Conservation (phyloP, 2,797 vertebrate species). For the Coendou prehensilis region DNA sequence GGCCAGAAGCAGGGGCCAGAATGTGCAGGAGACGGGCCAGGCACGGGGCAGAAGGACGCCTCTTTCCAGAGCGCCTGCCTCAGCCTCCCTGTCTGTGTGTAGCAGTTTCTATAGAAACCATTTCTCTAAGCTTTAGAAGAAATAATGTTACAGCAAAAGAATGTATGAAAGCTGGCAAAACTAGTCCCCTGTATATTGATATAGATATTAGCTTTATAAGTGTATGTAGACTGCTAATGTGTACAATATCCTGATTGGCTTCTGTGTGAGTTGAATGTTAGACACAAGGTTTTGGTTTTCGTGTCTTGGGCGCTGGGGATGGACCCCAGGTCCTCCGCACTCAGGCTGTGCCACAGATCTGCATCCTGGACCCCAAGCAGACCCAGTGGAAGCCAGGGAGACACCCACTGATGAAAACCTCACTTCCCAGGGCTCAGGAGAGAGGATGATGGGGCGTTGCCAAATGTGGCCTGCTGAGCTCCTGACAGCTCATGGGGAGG, state of each 20-base stretch:
- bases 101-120: background rate
- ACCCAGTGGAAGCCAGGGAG: background rate
- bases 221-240: too few species aligned
- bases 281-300: background rate
- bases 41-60: accelerated
- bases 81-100: too few species aligned
- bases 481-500: background rate
- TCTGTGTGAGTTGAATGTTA: background rate
- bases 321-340: background rate
- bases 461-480: background rate
- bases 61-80: background rate
- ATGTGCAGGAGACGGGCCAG: background rate
- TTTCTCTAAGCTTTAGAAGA: background rate
- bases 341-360: background rate
- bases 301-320: background rate
- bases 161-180: background rate
- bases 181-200: background rate
- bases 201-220: background rate
- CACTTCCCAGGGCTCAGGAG: background rate
- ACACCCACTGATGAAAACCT: background rate
- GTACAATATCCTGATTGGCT: background rate
- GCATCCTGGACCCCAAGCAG: background rate
- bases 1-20: background rate
- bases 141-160: background rate
- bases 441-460: background rate